A percentile compares a stretch with the other conserved stretches of the same genome.
Conservation (phyloP, 2,888 invertebrate genomes). For the Scaptomyza cyrtandrae region DNA sequence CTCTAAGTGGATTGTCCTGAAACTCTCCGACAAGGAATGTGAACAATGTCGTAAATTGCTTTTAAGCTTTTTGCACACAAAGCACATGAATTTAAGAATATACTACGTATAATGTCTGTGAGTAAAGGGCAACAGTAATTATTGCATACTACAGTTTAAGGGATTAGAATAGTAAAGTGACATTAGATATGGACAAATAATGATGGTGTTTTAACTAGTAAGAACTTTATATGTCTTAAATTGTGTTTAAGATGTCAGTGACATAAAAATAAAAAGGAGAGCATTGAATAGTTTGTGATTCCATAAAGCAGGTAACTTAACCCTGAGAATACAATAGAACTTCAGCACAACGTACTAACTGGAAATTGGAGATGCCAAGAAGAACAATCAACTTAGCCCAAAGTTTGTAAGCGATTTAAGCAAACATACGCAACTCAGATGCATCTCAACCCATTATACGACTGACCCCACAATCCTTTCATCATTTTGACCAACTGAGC, state of each 20-base stretch:
- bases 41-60: constrained; percentile 51
- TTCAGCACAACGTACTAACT: background rate
- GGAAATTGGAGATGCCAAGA: background rate
- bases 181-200: background rate
- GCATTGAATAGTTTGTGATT: too few relatives aligned
- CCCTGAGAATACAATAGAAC: too few relatives aligned
- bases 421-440: constrained; percentile 6
- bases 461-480: background rate
- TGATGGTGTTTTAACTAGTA: background rate
- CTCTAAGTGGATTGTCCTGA: constrained; percentile 44
- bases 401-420: background rate
- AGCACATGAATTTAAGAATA: background rate
- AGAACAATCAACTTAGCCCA: constrained; percentile 23
- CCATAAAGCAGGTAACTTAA: too few relatives aligned
- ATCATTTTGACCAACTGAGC: background rate
- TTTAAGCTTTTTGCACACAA: background rate
- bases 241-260: background rate
- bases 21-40: constrained; percentile 37
- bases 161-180: background rate
- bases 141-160: background rate
- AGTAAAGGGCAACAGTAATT: background rate
- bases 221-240: background rate
- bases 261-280: too few relatives aligned
- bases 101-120: background rate
- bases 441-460: constrained; percentile 1